These are phyloP conservation scores for Picus viridis DNA, from an alignment of 2,797 vertebrate species.

Conservation along the genomic window DNA sequence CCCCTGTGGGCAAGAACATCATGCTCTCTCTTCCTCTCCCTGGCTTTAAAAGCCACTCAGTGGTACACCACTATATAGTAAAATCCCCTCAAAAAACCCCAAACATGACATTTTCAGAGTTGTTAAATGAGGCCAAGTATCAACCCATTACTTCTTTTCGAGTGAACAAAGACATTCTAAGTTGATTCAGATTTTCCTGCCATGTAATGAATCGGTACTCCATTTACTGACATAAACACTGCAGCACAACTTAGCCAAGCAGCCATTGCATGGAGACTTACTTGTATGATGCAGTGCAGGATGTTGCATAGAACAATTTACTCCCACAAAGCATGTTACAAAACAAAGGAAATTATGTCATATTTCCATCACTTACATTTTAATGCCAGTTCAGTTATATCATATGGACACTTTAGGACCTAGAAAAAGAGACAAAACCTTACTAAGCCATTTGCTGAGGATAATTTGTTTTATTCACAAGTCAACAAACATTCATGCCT, in stretches of 20 bases:
- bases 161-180: not conserved
- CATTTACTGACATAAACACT: not conserved
- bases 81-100: not conserved
- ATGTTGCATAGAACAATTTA: not conserved
- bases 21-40: fast-evolving
- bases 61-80: not conserved
- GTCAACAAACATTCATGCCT: not conserved
- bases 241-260: not conserved
- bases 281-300: not conserved
- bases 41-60: not conserved
- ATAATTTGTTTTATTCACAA: not conserved
- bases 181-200: not conserved
- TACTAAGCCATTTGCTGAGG: not conserved
- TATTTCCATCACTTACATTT: not conserved
- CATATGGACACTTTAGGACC: not conserved
- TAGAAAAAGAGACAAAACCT: not conserved
- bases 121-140: not conserved
- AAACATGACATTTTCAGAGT: not conserved
- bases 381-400: not conserved
- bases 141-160: not conserved
- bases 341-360: not conserved
- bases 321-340: not conserved
- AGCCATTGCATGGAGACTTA: not conserved
- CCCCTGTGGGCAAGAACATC: not conserved
- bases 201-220: not conserved